Evolutionary conservation across 1,140 invertebrate species (phyloP), one percentile per base, ranked within the genome.

Genomic region (Drosophila lini): DNA sequence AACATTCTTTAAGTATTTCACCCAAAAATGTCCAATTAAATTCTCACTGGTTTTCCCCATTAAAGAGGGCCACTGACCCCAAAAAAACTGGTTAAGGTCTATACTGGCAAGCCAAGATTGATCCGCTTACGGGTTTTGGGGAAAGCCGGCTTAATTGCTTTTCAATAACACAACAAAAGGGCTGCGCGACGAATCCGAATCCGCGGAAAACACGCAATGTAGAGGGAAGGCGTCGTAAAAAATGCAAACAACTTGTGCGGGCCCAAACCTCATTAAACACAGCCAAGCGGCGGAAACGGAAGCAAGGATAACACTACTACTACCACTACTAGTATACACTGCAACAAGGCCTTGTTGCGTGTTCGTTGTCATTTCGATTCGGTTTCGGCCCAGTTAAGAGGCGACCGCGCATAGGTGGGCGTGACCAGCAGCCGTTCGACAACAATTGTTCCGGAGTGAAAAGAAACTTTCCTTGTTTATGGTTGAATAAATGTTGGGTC

Each of bases 281-380:
- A 48, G 11, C 25, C 32, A 15, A 34, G 50, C 32, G 11, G 52
- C 52, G 52, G 52, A 31, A 68, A 69, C 44, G 61, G 61, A 52
- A 65, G 62, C 65, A 69, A 67, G 65, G 62, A 69, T 69, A 61
- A 16, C 65, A 48, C 22, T 40, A 40, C 50, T 36, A 9, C 50
- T 52, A 13, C 48, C 19, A 36, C 22, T 28, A 28, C 25, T 41
- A 50, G 34, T 25, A 25, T 34, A 64, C 61, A 64, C 48, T 69
- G 69, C 67, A 71, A 73, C 69, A 73, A 73, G 44, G 65, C 16
- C 44, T 32, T 50, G 69, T 73, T 71, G 69, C 69, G 69, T 73
- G 69, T 36, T 73, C 32, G 67, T 71, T 73, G 69, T 71, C 69
- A 73, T 71, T 73, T 73, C 10, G 62, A 25, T 55, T 55, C 52